phyloP scores from a whole-genome alignment of 2,113 vertebrate species.

The Diadophis punctatus region DNA sequence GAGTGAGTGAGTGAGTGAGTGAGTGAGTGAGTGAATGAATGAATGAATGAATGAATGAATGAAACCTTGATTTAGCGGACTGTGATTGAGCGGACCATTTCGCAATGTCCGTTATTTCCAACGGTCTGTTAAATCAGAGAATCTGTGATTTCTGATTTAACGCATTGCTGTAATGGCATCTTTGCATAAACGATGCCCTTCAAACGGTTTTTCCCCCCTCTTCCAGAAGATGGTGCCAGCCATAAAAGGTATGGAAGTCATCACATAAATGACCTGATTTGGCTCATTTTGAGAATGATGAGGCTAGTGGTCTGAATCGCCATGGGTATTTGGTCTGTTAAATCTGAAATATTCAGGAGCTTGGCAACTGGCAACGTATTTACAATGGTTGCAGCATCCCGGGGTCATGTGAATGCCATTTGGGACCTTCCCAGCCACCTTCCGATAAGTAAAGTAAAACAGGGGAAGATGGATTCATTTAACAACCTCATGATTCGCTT shows the following conservation, averaged over 20 bases:
- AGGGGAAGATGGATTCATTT: too few relatives aligned
- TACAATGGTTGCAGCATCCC: too few relatives aligned
- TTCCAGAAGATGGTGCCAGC: too few relatives aligned
- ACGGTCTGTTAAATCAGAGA: background rate
- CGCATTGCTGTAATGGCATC: background rate
- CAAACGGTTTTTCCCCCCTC: too few relatives aligned
- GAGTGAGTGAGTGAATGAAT: too few relatives aligned
- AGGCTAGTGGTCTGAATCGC: background rate
- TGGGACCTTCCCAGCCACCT: too few relatives aligned
- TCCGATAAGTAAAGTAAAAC: too few relatives aligned
- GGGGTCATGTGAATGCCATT: too few relatives aligned
- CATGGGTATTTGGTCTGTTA: background rate
- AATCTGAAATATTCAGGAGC: background rate
- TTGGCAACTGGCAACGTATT: too few relatives aligned
- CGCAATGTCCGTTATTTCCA: background rate
- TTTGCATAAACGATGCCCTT: background rate
- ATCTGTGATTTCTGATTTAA: background rate
- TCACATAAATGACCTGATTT: background rate
- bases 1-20: too few relatives aligned
- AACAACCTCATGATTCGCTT: background rate
- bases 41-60: too few relatives aligned
- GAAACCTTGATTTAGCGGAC: background rate
- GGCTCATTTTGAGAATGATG: background rate
- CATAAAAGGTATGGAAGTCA: background rate
- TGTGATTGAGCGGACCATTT: background rate